Base-by-base conservation (phyloP, 2,113 vertebrate species). In the Salvator merianae region DNA sequence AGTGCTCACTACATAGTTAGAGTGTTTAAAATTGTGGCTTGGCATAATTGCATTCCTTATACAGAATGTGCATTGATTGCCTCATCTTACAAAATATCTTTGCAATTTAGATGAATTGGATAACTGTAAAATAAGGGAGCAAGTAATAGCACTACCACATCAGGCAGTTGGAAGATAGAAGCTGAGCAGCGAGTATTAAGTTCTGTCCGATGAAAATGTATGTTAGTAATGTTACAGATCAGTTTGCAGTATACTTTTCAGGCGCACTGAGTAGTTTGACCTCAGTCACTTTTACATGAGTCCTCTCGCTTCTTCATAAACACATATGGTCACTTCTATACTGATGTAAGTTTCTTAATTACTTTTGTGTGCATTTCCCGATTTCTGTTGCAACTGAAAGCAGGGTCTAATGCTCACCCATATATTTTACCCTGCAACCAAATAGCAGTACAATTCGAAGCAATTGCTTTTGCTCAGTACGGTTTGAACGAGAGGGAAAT, bases 131-230 rank as follows among this genome's bases (percentile, higher is more conserved):
- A 0, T 53, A 8, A 8, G 66, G 4, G 68, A 13, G 62, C 87
- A 92, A 63, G 12, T 65, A 43, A 66, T 30, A 7, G 7, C 13
- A 79, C 77, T 3, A 63, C 59, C 1, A 38, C 24, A 55, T 36
- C 14, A 78, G 88, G 62, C 71, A 9, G 30, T 26, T 76, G 63
- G 76, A 83, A 84, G 40, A 20, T 63, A 36, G 50, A 78, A 78
- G 13, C 76, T 16, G 85, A 85, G 16, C 22, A 3, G 20, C 65
- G 84, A 85, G 43, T 3, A 75, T 38, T 28, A 82, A 3, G 2
- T 55, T 66, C 5, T 80, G 1, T 0, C 0, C 7, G 1, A 20
- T 20, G 2, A 28, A 32, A 71, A 69, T 30, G 18, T 28, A n/a
- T 26, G 22, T 43, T 79, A 8, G 38, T 20, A 43, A 65, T 63